Conservation (phyloP, 1,140 invertebrate species). For the Trigoniulus corallinus region DNA sequence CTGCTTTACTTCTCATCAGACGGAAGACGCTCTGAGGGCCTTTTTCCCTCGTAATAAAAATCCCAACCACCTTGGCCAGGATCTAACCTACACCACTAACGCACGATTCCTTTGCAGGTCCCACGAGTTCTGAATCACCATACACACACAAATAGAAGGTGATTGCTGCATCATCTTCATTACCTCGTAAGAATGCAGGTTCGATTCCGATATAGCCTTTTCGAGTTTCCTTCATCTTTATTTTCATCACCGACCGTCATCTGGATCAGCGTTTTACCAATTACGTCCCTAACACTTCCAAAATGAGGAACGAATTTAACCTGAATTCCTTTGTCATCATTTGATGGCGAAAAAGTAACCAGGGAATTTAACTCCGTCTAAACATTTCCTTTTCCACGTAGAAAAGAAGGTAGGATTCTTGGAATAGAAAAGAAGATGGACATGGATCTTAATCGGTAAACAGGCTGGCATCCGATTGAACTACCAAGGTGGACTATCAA, state of each 20-base stretch:
- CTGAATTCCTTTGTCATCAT: background rate
- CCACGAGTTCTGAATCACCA: background rate
- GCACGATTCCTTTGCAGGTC: no score
- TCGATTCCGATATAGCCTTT: background rate
- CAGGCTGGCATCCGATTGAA: no score
- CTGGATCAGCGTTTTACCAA: background rate
- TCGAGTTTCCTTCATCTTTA: background rate
- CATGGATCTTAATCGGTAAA: no score
- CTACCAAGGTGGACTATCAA: no score
- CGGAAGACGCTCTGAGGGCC: no score
- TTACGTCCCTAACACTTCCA: background rate
- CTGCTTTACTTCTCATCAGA: no score
- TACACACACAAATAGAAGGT: background rate
- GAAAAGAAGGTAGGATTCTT: no score
- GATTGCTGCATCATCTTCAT: background rate
- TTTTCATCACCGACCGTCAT: background rate
- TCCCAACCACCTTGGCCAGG: background rate
- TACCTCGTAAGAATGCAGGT: no score
- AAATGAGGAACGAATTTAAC: slow-evolving; percentile 2
- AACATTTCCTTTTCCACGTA: no score
- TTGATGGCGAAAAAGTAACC: background rate
- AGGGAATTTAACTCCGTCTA: no score
- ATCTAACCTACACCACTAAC: background rate
- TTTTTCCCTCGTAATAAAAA: background rate
- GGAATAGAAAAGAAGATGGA: no score